Percentiles rank a stretch among this genome's conserved stretches.
Conservation (phyloP, 2,113 vertebrate species). For the Kryptolebias marmoratus region DNA sequence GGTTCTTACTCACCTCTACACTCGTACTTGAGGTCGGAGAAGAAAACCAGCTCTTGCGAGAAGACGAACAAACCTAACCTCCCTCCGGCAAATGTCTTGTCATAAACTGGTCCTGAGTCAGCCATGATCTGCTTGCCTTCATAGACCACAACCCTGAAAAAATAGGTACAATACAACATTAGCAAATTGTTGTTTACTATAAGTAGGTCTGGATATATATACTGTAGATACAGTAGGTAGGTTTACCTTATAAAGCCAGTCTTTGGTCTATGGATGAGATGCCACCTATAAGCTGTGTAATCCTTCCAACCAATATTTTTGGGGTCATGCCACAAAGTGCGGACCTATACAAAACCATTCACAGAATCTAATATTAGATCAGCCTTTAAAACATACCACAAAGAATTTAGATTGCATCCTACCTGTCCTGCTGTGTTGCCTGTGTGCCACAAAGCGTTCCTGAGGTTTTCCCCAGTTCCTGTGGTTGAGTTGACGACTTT, state of each 20-base stretch:
- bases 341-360: slow-evolving; percentile 81
- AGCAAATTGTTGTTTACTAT: neutral
- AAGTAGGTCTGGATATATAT: neutral
- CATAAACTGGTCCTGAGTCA: slow-evolving; percentile 94
- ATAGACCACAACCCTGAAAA: slow-evolving; percentile 90
- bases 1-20: slow-evolving; percentile 89
- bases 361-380: slow-evolving; percentile 1
- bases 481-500: slow-evolving; percentile 98
- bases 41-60: slow-evolving; percentile 98
- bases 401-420: slow-evolving; percentile 58
- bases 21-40: slow-evolving; percentile 99
- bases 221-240: neutral
- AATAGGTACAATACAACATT: slow-evolving; percentile 6
- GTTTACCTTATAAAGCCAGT: slow-evolving; percentile 94
- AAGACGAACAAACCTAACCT: slow-evolving; percentile 97
- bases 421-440: slow-evolving; percentile 96
- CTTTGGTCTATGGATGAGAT: slow-evolving; percentile 96
- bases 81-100: slow-evolving; percentile 93
- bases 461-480: slow-evolving; percentile 90
- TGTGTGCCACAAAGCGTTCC: slow-evolving; percentile 98
- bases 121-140: slow-evolving; percentile 98
- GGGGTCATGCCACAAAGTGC: slow-evolving; percentile 96
- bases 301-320: slow-evolving; percentile 99
- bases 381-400: slow-evolving; percentile 5
- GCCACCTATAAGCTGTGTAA: slow-evolving; percentile 98